Base-by-base conservation (phyloP, 1,140 invertebrate species). In the Lethrus apterus region DNA sequence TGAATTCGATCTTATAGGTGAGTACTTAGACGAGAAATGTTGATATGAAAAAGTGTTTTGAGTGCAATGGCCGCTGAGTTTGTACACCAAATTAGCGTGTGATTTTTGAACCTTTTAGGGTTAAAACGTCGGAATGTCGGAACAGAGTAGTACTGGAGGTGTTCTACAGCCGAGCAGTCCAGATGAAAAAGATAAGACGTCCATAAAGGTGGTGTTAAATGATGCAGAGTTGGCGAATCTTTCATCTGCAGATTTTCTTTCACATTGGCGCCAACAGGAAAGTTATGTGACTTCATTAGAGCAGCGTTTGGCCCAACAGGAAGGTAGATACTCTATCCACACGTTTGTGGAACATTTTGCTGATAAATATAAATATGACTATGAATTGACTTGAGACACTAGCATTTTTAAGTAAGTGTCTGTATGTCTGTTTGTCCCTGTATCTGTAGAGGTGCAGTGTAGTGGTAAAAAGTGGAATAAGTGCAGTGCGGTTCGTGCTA, bases 221-320 rank as follows among this genome's bases (percentile, higher is more conserved):
- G 65, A 65, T 18, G 44, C 51, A 9, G 65, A 67, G 36, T 50
- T 64, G 44, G 35, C 36, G 23, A 50, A 43, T 19, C 48, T 63
- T 18, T 56, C 54, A 17, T 26, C 54, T 10, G 42, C 44, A n/a
- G 63, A 64, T 34, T 63, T 60, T 59, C 44, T 50, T 24, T 51
- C 52, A 20, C 57, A 59, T 17, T 67, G 65, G 65, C 50, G 55
- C 46, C 58, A 60, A 46, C 65, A 67, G 50, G 65, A 64, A 32
- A 49, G 49, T 31, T 67, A 63, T 48, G 49, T 67, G 10, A 52
- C 53, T 20, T 46, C 36, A 30, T 38, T 67, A 47, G 65, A 67
- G 53, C 48, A 60, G 46, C 60, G 55, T 44, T 35, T 62, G n/a
- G 32, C 50, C 36, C 56, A 59, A 52, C 62, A 63, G 58, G 65